Conservation (phyloP, 2,888 invertebrate genomes). For the Mimas tiliae region DNA sequence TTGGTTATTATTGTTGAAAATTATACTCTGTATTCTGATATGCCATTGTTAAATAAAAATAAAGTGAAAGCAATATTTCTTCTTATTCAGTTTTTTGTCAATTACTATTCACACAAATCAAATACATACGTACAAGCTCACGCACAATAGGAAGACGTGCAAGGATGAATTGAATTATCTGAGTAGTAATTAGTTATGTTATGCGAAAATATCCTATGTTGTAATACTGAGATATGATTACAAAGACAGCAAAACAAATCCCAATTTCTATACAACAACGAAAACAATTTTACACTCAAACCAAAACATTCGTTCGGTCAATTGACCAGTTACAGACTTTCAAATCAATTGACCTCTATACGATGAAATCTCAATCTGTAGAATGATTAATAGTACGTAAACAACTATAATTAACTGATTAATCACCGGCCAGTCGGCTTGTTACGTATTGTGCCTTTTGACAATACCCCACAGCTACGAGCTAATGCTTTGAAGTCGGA, state of each 20-base stretch:
- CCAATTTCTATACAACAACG: too few relatives aligned
- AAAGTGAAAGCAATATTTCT: too few relatives aligned
- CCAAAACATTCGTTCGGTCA: not conserved
- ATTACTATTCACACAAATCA: too few relatives aligned
- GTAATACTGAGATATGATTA: too few relatives aligned
- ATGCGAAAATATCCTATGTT: too few relatives aligned
- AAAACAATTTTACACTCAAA: too few relatives aligned
- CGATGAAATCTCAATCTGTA: slow-evolving; percentile 66
- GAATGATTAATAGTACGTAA: slow-evolving; percentile 64
- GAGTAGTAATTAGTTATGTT: too few relatives aligned
- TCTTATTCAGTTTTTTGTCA: too few relatives aligned
- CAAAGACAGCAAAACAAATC: too few relatives aligned
- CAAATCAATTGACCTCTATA: slow-evolving; percentile 47
- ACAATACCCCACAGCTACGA: slow-evolving; percentile 19
- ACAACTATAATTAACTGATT: slow-evolving; percentile 70
- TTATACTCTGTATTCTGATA: not conserved
- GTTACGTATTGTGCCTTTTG: slow-evolving; percentile 47
- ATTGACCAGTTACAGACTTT: slow-evolving; percentile 39
- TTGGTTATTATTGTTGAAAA: slow-evolving; percentile 4
- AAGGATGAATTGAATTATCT: too few relatives aligned
- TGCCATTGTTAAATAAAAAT: not conserved
- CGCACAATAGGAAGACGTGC: too few relatives aligned
- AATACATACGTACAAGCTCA: too few relatives aligned
- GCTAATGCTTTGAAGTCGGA: slow-evolving; percentile 11
- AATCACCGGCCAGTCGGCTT: slow-evolving; percentile 48